Conservation (phyloP, 2,113 vertebrate genomes). For the Origma solitaria region DNA sequence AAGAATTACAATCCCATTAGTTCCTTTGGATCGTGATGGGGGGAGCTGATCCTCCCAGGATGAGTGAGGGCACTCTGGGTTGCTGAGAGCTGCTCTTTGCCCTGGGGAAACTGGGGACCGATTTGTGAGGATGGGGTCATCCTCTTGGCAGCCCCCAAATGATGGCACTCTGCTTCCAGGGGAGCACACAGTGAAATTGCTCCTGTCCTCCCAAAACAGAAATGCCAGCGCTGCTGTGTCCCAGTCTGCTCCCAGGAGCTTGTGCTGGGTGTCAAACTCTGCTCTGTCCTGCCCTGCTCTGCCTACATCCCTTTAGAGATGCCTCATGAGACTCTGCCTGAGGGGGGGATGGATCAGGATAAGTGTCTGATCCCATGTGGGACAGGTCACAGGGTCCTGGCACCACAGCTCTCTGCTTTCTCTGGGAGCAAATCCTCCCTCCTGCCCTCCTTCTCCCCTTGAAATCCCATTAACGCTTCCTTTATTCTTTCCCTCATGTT, state of each 20-base stretch:
- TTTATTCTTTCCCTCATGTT: not conserved
- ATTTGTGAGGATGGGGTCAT: not conserved
- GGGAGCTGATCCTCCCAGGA: not conserved
- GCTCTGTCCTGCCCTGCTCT: fast-evolving
- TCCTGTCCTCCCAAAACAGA: not conserved
- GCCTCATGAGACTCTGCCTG: not conserved
- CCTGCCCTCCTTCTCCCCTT: slow-evolving; percentile 4
- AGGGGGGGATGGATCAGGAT: not conserved
- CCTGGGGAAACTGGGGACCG: not conserved
- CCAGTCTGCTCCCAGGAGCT: not conserved
- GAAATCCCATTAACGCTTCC: not conserved
- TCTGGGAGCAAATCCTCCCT: not conserved
- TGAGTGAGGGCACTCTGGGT: not conserved
- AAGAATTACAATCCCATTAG: slow-evolving; percentile 19
- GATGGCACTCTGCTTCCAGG: not conserved
- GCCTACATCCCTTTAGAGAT: fast-evolving
- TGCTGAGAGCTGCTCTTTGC: not conserved
- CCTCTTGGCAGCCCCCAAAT: not conserved
- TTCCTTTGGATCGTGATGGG: not conserved
- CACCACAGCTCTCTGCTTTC: fast-evolving
- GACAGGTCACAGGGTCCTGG: not conserved
- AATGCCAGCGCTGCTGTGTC: not conserved
- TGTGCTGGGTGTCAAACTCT: not conserved
- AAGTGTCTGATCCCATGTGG: fast-evolving
- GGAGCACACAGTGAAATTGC: fast-evolving